Base-by-base conservation (phyloP, 1,140 invertebrate genomes). In the Wiebesia pumilae region DNA sequence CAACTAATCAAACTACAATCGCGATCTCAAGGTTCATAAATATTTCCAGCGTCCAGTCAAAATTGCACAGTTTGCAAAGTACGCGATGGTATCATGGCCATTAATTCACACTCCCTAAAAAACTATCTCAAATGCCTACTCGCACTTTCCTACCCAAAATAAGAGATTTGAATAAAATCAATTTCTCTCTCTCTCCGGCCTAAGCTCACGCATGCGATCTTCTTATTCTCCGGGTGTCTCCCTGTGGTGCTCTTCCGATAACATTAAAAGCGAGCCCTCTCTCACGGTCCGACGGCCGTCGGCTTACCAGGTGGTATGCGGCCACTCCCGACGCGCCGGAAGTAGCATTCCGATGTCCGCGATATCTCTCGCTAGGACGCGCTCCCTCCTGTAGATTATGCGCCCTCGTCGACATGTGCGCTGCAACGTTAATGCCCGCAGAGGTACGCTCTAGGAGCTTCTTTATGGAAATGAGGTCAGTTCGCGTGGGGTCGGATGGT, bases 391-490 rank as follows among this genome's bases (percentile, higher is more conserved):
- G 10, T 65, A n/a, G 54, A 35, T 77, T 79, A 77, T 24, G 30
- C 35, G 47, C 24, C 14, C 58, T 54, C 19, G 58, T 33, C 85
- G 43, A 73, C 85, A 86, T 86, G 84, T 85, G 84, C 78, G 78
- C 62, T 65, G 30, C 43, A 43, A 38, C 62, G 75, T 69, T 69
- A 84, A 83, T 83, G 38, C 43, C 40, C 14, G 30, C 19, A 19
- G 35, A 79, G 77, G 9, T 51, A 38, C 40, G 65, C 47, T 33
- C 10, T 21, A 35, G 30, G 35, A n/a, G 30, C 69, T 47, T 77
- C 58, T 51, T 62, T 88, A 91, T 91, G 90, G 90, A 91, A 91
- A 91, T 91, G 88, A 91, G 90, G 87, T 90, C 88, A 89, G 89
- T 83, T 75, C 84, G 81, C 77, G 82, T 84, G 86, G 81, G 81